A percentile compares a stretch with the other conserved stretches of the same genome.
Evolutionary conservation across 2,113 vertebrate genomes (phyloP).

Genomic region (Tylochromis polylepis): DNA sequence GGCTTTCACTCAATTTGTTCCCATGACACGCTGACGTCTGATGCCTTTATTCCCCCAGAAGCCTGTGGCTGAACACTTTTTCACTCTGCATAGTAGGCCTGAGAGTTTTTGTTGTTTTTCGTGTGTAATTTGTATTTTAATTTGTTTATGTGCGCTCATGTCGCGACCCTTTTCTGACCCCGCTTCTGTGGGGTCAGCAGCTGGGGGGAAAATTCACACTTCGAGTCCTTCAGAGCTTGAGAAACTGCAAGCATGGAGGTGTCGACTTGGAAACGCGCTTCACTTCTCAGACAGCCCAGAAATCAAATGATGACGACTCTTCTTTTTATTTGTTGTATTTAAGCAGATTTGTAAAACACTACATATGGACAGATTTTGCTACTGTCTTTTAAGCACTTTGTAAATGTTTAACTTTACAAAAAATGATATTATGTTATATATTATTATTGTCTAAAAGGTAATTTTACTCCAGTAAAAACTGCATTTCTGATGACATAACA

Average conservation of each 20-base stretch:
- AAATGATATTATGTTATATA: not conserved
- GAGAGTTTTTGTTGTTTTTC: not conserved
- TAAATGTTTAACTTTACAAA: not conserved
- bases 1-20: not conserved
- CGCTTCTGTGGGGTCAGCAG: not conserved
- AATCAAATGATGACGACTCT: not conserved
- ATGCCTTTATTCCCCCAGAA: not conserved
- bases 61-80: not conserved
- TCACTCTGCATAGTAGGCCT: not conserved
- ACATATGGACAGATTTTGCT: not conserved
- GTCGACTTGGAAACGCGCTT: not conserved
- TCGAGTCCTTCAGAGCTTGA: not conserved
- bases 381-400: not conserved
- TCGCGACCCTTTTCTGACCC: not conserved
- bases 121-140: not conserved
- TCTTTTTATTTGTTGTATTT: not conserved
- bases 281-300: not conserved
- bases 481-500: not conserved
- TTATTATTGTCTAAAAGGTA: not conserved
- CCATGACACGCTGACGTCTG: not conserved
- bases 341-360: not conserved
- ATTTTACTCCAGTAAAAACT: rapidly evolving
- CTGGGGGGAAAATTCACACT: constrained; percentile 5
- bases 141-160: not conserved
- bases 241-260: constrained; percentile 1